Conservation (phyloP, 2,888 invertebrate species). For the Idaea biselata region DNA sequence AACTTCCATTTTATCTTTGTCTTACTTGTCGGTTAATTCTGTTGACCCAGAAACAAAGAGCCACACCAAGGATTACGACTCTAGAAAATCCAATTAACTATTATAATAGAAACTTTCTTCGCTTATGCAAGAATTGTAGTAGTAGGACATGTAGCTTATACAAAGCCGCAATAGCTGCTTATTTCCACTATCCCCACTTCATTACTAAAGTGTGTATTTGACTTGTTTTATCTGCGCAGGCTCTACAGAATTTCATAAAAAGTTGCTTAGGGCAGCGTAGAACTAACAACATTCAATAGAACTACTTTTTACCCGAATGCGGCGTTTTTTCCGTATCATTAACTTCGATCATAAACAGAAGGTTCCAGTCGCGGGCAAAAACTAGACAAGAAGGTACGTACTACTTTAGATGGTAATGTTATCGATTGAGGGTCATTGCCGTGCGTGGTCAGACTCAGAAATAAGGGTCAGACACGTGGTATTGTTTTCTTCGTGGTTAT, state of each 20-base stretch:
- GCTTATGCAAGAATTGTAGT: background rate
- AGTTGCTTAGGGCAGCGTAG: no score
- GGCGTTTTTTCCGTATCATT: no score
- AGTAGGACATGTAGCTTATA: background rate
- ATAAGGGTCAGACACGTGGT: conserved; percentile 16
- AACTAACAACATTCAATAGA: no score
- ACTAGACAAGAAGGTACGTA: no score
- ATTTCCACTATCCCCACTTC: no score
- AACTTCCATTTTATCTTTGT: no score
- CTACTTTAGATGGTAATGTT: background rate
- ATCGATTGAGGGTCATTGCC: conserved; percentile 20
- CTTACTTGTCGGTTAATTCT: background rate
- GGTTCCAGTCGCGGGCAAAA: no score
- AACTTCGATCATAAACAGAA: no score
- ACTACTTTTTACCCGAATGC: no score
- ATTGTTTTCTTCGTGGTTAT: conserved; percentile 18
- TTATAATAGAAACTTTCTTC: background rate
- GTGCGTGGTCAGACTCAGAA: conserved; percentile 17
- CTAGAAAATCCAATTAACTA: background rate
- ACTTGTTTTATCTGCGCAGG: background rate
- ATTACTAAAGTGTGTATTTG: no score
- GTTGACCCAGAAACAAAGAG: background rate
- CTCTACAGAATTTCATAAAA: background rate
- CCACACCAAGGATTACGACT: background rate
- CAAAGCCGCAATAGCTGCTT: background rate